These are phyloP conservation scores for Acarapis woodi DNA, from an alignment of 1,140 invertebrate species.

Conservation along the genomic window DNA sequence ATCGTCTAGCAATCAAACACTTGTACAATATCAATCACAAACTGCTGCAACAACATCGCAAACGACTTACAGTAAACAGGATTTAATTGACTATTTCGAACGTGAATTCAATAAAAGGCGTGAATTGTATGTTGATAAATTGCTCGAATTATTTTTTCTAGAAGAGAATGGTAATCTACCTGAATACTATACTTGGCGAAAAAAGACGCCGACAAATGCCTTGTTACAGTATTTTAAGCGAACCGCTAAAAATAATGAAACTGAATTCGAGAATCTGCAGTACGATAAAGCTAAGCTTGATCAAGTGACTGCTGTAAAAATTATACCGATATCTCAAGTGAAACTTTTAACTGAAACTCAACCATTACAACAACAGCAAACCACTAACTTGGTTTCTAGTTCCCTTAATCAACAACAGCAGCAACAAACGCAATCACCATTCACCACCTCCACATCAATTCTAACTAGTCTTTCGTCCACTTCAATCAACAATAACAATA, in stretches of 20 bases:
- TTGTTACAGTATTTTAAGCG: conserved; percentile 40
- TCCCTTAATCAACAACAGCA: neutral
- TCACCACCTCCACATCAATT: conserved; percentile 2
- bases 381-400: neutral
- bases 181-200: conserved; percentile 50
- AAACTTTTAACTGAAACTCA: neutral
- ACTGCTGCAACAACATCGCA: too few relatives aligned
- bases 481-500: neutral
- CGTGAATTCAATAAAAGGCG: conserved; percentile 12
- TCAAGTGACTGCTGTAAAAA: neutral
- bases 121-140: conserved; percentile 39
- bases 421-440: conserved; percentile 1
- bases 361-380: conserved; percentile 1
- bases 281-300: neutral
- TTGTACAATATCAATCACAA: too few relatives aligned
- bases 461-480: neutral
- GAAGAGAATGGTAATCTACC: conserved; percentile 55
- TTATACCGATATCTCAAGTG: neutral
- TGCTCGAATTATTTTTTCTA: conserved; percentile 52
- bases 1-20: too few relatives aligned
- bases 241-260: conserved; percentile 35
- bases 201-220: conserved; percentile 32
- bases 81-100: conserved; percentile 14
- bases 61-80: neutral
- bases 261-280: conserved; percentile 22